Conservation (phyloP, 2,113 vertebrate genomes). For the Melospiza georgiana region DNA sequence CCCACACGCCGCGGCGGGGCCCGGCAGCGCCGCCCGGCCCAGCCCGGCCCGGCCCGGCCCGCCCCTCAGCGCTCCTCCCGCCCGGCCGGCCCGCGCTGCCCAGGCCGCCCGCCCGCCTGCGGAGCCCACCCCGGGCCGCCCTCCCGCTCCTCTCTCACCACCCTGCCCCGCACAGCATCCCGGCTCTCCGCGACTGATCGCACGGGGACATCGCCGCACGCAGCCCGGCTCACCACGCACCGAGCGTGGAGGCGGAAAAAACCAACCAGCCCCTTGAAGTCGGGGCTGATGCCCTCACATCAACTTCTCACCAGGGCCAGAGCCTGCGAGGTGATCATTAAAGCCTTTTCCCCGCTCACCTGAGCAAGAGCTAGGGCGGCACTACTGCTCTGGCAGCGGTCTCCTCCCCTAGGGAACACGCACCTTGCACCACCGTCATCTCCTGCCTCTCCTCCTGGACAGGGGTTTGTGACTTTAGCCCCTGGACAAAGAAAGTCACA, state of each 20-base stretch:
- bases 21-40: neutral
- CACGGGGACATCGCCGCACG: accelerated
- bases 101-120: neutral
- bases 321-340: neutral
- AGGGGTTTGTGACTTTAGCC: neutral
- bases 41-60: neutral
- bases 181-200: neutral
- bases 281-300: neutral
- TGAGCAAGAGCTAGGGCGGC: neutral
- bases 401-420: neutral
- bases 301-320: accelerated
- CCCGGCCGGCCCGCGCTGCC: neutral
- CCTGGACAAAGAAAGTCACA: neutral
- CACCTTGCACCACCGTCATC: neutral
- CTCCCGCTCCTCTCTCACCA: neutral
- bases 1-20: slow-evolving; percentile 54
- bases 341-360: neutral
- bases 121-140: neutral
- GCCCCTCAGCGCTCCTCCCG: neutral
- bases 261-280: neutral
- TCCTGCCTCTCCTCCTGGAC: neutral
- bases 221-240: neutral
- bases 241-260: neutral
- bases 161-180: neutral
- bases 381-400: neutral